Evolutionary conservation across 2,888 invertebrate species (phyloP).

Genomic region (Nomada hirtipes): DNA sequence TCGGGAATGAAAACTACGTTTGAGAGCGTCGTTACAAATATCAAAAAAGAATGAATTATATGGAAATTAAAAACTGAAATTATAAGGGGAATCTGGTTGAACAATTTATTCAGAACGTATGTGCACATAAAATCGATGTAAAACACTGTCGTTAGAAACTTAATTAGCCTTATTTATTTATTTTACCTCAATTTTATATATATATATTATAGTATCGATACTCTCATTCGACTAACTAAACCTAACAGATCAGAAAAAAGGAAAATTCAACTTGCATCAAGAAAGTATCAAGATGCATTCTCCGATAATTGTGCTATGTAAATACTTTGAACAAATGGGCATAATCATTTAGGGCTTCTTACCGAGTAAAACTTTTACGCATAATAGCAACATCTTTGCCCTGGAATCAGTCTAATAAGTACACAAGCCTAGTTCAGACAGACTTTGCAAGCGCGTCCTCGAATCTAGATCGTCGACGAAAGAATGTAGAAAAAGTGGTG

Average conservation of each 20-base stretch:
- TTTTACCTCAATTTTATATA: constrained; percentile 1
- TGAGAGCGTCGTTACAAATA: constrained; percentile 3
- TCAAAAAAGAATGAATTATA: too few relatives aligned
- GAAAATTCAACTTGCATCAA: constrained; percentile 9
- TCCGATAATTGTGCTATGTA: constrained; percentile 50
- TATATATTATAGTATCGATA: constrained; percentile 9
- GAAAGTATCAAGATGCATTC: constrained; percentile 4
- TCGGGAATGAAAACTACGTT: constrained; percentile 22
- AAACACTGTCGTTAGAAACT: constrained; percentile 34
- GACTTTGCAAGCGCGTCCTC: not conserved
- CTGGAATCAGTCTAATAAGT: constrained; percentile 62
- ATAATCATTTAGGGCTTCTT: constrained; percentile 18
- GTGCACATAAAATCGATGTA: constrained; percentile 36
- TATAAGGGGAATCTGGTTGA: constrained; percentile 20
- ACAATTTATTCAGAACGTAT: constrained; percentile 35
- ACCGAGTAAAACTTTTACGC: constrained; percentile 14
- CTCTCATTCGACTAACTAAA: constrained; percentile 18
- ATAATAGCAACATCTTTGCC: constrained; percentile 18
- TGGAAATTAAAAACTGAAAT: constrained; percentile 27
- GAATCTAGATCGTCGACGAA: constrained; percentile 6
- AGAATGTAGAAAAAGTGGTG: not conserved
- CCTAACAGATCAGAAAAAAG: not conserved
- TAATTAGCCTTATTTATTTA: constrained; percentile 16
- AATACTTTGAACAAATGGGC: constrained; percentile 28
- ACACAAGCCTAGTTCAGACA: constrained; percentile 49